These are phyloP conservation scores for Rallus limicola DNA, from an alignment of 2,113 vertebrate genomes.

Conservation along the genomic window DNA sequence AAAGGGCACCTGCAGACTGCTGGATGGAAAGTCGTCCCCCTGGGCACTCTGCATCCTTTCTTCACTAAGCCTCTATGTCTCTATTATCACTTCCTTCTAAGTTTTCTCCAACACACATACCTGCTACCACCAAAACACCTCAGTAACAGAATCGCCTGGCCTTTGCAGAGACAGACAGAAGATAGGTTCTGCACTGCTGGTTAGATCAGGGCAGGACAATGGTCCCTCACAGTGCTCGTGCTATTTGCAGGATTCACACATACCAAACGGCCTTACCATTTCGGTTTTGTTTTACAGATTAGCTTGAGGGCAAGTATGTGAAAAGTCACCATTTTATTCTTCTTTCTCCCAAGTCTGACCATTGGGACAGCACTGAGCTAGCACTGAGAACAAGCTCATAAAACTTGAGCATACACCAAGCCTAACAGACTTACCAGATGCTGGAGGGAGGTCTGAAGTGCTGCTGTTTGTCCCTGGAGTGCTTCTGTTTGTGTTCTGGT, in stretches of 20 bases:
- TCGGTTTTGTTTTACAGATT: background rate
- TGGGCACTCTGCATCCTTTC: background rate
- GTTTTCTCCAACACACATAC: background rate
- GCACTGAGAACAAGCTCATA: background rate
- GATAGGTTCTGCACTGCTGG: background rate
- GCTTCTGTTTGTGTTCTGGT: slow-evolving; percentile 39
- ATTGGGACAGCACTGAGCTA: background rate
- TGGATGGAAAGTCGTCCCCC: background rate
- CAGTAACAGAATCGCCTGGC: background rate
- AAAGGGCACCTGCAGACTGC: background rate
- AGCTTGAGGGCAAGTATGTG: background rate
- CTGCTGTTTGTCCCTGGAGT: slow-evolving; percentile 42
- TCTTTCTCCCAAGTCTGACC: background rate
- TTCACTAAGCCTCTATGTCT: background rate
- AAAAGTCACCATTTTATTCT: background rate
- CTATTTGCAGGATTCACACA: background rate
- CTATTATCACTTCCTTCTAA: background rate
- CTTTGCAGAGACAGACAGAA: background rate
- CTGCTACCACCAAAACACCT: background rate
- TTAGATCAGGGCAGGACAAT: background rate
- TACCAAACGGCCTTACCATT: background rate
- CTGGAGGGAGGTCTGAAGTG: slow-evolving; percentile 68
- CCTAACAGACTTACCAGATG: slow-evolving; percentile 75
- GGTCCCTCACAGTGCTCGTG: background rate
- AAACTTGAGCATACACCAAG: background rate